These are phyloP conservation scores for Heteromormyrus szaboi DNA, from an alignment of 2,797 vertebrate genomes.

Conservation along the genomic window DNA sequence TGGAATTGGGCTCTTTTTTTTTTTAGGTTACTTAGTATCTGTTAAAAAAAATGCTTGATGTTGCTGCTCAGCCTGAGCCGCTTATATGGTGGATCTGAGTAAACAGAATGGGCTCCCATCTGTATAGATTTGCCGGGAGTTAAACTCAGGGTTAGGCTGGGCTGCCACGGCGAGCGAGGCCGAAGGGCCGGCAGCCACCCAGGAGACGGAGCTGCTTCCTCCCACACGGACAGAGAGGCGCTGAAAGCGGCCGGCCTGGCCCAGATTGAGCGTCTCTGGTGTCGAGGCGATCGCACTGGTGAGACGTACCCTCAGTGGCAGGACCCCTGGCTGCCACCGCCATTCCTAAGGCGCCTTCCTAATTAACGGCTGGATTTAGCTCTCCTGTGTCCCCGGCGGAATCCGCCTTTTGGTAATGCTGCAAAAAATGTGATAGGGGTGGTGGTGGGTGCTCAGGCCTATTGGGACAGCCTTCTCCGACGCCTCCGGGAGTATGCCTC, in stretches of 20 bases:
- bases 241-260: not conserved
- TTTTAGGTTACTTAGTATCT: not conserved
- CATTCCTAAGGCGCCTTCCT: constrained; percentile 56
- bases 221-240: not conserved
- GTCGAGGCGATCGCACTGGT: constrained; percentile 20
- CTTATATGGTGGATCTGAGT: not conserved
- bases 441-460: not conserved
- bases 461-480: not conserved
- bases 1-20: not conserved
- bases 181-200: not conserved
- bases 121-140: not conserved
- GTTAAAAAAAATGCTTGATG: not conserved
- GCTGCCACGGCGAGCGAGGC: not conserved
- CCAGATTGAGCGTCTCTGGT: not conserved
- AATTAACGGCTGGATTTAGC: constrained; percentile 52
- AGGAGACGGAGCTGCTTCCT: not conserved
- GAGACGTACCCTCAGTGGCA: constrained; percentile 44
- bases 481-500: not conserved
- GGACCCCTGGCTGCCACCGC: constrained; percentile 54
- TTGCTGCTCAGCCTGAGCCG: not conserved
- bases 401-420: not conserved
- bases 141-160: not conserved
- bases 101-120: not conserved
- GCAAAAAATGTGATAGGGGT: not conserved
- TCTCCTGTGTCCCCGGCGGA: constrained; percentile 13